These are phyloP conservation scores for Myocastor coypus DNA, from an alignment of 2,113 vertebrate genomes.

Conservation along the genomic window DNA sequence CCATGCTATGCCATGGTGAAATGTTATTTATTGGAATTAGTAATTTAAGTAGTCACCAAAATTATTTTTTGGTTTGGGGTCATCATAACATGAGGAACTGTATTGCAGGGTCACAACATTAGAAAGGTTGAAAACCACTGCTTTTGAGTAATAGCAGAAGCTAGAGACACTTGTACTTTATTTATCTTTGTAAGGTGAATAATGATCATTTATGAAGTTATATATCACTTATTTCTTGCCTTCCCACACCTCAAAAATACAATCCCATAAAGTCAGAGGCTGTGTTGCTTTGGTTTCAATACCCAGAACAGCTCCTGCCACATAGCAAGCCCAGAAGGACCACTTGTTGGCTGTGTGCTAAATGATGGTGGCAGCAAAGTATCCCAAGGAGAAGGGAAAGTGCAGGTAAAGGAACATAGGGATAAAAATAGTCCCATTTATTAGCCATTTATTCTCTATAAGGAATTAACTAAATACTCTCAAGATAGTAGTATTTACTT, in stretches of 20 bases:
- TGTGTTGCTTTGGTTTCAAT: not conserved
- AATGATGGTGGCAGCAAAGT: not conserved
- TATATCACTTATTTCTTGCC: not conserved
- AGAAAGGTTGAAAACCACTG: too few species aligned
- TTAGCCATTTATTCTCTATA: not conserved
- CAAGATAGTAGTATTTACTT: not conserved
- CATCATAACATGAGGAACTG: too few species aligned
- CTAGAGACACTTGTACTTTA: not conserved
- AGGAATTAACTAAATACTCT: not conserved
- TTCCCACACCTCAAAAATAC: not conserved
- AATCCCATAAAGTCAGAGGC: not conserved
- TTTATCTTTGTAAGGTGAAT: not conserved
- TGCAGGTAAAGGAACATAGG: not conserved
- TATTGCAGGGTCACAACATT: too few species aligned
- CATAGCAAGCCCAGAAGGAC: not conserved
- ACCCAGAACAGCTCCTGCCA: not conserved
- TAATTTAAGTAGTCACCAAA: too few species aligned
- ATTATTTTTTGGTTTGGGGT: too few species aligned
- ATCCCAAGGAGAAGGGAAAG: not conserved
- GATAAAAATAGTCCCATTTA: not conserved
- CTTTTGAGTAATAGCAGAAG: not conserved
- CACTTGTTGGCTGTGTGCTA: not conserved
- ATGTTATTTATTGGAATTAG: too few species aligned
- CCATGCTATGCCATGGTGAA: too few species aligned
- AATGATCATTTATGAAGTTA: not conserved